Evolutionary conservation across 2,888 invertebrate species (phyloP), one percentile per base, ranked within the genome.

Genomic region (Cosmopolites sordidus): DNA sequence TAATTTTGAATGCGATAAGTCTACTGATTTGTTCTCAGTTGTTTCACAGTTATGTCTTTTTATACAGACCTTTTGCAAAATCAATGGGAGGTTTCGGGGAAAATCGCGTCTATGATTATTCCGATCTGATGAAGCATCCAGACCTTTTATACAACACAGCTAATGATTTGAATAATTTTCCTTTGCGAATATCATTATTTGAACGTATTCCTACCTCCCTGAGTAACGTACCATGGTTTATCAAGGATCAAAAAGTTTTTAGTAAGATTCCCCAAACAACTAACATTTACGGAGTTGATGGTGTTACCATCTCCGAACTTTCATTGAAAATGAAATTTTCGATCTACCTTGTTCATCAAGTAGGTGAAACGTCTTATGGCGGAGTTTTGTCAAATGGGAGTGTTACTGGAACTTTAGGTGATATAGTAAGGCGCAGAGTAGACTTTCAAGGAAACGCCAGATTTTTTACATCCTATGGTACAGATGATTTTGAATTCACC

Each of bases 301-400:
- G 73, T 1, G 58, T 66, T 1, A 58, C 74, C 2, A 53, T 75
- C 43, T 61, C 63, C 0, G 69, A 68, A 14, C 39, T 76, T 3
- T 63, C 72, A 0, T 61, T 64, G 48, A 52, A 59, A 17, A 61
- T 76, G 62, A 76, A 77, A 58, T 75, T 75, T 49, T 45, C 49
- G 2, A 60, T 68, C 15, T 3, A 50, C 4, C 16, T 61, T 6
- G 49, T 53, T 11, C 30, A 51, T 16, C 48, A 43, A 22, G 15
- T 30, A 16, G 15, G 42, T 4, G 17, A 43, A 2, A 2, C 38
- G 18, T 60, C 61, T 50, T 69, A 65, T 49, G 72, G 72, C 3
- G 62, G 45, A 39, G 48, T 51, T 30, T 51, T 56, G 2, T 37
- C 49, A 16, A 64, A 68, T 52, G 67, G 67, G 18, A 62, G 62